A percentile compares a stretch with the other conserved stretches of the same genome.
phyloP scores from a whole-genome alignment of 2,888 invertebrate genomes.

The Pseudoips prasinana region DNA sequence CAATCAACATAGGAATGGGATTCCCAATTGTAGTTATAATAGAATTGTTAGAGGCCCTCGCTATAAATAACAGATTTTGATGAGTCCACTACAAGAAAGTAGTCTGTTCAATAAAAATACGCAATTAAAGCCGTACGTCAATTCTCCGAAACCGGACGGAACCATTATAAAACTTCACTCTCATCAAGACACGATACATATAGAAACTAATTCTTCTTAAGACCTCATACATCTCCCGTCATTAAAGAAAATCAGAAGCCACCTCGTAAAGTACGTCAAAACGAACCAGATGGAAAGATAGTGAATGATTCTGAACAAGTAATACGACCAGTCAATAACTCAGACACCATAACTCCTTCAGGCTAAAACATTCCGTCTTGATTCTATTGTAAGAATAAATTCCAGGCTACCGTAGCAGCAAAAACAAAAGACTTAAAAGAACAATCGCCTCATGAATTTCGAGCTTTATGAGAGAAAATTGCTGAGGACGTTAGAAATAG shows the following conservation, averaged over 20 bases:
- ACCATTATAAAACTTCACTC: constrained; percentile 28
- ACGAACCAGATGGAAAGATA: constrained; percentile 67
- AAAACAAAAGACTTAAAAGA: constrained; percentile 43
- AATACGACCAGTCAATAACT: constrained; percentile 63
- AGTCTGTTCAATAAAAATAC: constrained; percentile 24
- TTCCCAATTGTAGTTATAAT: constrained; percentile 23
- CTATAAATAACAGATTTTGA: constrained; percentile 23
- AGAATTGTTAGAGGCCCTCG: constrained; percentile 17
- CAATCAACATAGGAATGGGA: constrained; percentile 18
- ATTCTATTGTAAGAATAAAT: constrained; percentile 67
- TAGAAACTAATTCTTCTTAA: constrained; percentile 40
- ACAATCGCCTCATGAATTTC: constrained; percentile 37
- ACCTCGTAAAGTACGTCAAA: constrained; percentile 65
- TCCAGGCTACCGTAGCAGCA: constrained; percentile 45
- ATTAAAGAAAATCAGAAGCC: constrained; percentile 58
- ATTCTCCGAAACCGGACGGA: constrained; percentile 25
- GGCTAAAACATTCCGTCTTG: constrained; percentile 59
- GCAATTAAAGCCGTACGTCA: constrained; percentile 22
- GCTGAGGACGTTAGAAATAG: constrained; percentile 38
- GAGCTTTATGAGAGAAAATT: constrained; percentile 45
- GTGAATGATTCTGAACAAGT: constrained; percentile 57
- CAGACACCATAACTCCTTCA: constrained; percentile 49
- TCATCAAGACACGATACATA: constrained; percentile 31
- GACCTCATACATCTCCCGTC: constrained; percentile 56
- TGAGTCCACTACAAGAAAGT: constrained; percentile 17